phyloP scores from a whole-genome alignment of 1,140 invertebrate genomes.

The Drosophila malerkotliana region DNA sequence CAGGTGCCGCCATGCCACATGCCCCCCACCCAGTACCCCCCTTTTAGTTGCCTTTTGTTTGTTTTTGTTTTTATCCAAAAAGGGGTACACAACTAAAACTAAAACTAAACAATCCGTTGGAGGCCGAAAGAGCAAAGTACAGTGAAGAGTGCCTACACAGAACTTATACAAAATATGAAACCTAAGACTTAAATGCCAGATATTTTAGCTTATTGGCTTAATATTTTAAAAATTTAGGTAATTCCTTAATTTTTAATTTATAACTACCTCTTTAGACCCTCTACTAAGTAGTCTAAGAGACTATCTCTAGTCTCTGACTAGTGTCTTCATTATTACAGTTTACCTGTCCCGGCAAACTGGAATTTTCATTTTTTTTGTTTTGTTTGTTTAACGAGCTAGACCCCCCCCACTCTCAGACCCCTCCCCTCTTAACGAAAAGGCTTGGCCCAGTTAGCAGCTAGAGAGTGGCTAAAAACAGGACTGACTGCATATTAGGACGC shows the following conservation, averaged over 20 bases:
- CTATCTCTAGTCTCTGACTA: constrained; percentile 9
- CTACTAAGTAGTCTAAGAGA: no score
- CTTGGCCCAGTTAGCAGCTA: constrained; percentile 66
- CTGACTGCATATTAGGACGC: constrained; percentile 67
- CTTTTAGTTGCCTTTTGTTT: constrained; percentile 24
- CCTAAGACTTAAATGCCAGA: no score
- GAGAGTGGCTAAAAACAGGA: constrained; percentile 55
- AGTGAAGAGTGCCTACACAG: no score
- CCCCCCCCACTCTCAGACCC: background rate
- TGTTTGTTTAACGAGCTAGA: constrained; percentile 45
- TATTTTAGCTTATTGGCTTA: no score
- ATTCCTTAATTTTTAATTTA: no score
- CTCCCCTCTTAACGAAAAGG: constrained; percentile 29
- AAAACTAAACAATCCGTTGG: constrained; percentile 69
- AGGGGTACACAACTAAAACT: constrained; percentile 45
- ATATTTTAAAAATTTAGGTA: no score
- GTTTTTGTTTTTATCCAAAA: constrained; percentile 68
- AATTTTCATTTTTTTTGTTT: constrained; percentile 60
- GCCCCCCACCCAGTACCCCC: background rate
- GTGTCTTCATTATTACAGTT: constrained; percentile 56
- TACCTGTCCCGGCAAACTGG: constrained; percentile 59
- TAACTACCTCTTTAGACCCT: no score
- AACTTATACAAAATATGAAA: no score
- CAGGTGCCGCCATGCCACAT: constrained; percentile 41
- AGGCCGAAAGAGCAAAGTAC: constrained; percentile 23